A percentile compares a stretch with the other conserved stretches of the same genome.
These are phyloP conservation scores for Anseranas semipalmata DNA, from an alignment of 2,113 vertebrate genomes.

Conservation along the genomic window DNA sequence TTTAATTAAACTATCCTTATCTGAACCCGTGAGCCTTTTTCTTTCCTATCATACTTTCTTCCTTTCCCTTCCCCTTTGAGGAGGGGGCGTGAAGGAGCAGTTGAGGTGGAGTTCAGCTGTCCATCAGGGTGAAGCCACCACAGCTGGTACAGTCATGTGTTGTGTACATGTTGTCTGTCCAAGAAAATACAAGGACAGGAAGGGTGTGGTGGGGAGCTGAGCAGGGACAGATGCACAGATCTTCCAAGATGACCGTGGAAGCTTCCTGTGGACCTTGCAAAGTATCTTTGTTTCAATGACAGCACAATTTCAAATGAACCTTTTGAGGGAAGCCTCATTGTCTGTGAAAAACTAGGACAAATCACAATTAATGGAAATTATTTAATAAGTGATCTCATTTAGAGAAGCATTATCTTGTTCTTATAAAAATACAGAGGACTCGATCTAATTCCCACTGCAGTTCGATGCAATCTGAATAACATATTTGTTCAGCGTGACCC, in stretches of 20 bases:
- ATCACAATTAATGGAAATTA: background rate
- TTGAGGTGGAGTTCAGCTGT: no score
- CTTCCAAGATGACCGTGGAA: background rate
- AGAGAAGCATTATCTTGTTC: background rate
- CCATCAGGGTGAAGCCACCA: no score
- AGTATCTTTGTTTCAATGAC: background rate
- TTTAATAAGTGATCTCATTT: background rate
- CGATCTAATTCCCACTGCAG: background rate
- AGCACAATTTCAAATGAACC: background rate
- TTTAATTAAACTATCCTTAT: no score
- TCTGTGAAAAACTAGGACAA: background rate
- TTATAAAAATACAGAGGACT: background rate
- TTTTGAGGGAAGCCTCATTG: background rate
- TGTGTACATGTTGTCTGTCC: background rate
- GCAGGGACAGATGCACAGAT: background rate
- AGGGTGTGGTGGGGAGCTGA: rapidly evolving
- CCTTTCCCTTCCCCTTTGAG: no score
- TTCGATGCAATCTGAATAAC: background rate
- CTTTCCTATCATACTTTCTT: no score
- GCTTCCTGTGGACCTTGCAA: background rate
- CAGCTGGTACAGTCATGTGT: background rate
- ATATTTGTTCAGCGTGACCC: background rate
- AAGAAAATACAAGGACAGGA: background rate
- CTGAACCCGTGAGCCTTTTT: no score
- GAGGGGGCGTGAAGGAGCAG: no score